Conservation (phyloP, 2,797 vertebrate species). For the Ptychadena robeensis region DNA sequence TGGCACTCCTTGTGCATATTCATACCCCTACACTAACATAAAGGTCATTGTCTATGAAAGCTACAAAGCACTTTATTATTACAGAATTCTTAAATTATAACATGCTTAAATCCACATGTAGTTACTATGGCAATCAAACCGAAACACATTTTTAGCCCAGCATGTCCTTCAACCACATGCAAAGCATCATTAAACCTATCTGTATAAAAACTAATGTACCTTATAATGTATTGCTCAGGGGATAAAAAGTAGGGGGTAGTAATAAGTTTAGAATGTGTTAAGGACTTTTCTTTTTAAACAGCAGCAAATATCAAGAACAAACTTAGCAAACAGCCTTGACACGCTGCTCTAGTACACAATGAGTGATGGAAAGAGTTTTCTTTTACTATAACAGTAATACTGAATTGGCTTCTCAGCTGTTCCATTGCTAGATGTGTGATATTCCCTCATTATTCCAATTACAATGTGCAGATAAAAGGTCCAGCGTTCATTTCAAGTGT, state of each 20-base stretch:
- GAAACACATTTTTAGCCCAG: slow-evolving; percentile 43
- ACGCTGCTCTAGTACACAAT: neutral
- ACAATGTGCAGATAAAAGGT: too few relatives aligned
- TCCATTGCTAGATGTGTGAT: too few relatives aligned
- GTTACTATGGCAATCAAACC: slow-evolving; percentile 38
- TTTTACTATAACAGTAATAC: neutral
- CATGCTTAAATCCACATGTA: slow-evolving; percentile 17
- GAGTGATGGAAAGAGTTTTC: neutral
- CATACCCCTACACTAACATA: neutral
- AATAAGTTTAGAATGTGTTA: neutral
- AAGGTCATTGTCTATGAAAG: neutral
- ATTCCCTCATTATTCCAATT: too few relatives aligned
- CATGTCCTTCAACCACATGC: slow-evolving; percentile 37
- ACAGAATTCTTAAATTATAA: slow-evolving; percentile 33
- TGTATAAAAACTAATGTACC: slow-evolving; percentile 26
- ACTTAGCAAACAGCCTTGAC: neutral
- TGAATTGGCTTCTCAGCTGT: too few relatives aligned
- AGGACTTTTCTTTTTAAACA: neutral
- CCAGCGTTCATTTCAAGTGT: too few relatives aligned
- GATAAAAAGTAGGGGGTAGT: slow-evolving; percentile 6
- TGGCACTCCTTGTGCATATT: neutral
- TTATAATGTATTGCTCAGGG: slow-evolving; percentile 12
- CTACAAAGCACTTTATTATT: slow-evolving; percentile 13
- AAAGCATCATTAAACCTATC: slow-evolving; percentile 48
- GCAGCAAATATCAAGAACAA: neutral